Conservation (phyloP, 2,888 invertebrate species). For the Philaethria dido region DNA sequence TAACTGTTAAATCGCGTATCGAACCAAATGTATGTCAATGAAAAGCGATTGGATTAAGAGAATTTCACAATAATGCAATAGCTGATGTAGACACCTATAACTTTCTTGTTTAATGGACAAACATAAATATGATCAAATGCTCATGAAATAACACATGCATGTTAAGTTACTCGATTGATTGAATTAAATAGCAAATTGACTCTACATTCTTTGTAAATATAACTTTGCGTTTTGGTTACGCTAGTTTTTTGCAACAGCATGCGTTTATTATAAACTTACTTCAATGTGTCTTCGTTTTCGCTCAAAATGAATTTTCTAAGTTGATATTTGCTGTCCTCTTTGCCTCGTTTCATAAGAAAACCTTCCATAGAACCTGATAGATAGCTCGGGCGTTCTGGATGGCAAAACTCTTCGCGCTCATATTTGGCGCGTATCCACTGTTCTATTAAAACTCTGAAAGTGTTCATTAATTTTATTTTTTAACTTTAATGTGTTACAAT, state of each 20-base stretch:
- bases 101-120: conserved; percentile 31
- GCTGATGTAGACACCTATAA: conserved; percentile 28
- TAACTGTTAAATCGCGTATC: conserved; percentile 31
- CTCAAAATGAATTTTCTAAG: conserved; percentile 92
- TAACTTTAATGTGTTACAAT: not conserved
- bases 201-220: conserved; percentile 19
- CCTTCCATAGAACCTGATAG: conserved; percentile 92
- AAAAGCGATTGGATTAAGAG: conserved; percentile 38
- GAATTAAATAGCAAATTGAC: conserved; percentile 23
- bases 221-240: not conserved
- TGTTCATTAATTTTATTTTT: not conserved
- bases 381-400: conserved; percentile 91
- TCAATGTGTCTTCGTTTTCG: conserved; percentile 91
- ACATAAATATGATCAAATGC: conserved; percentile 32
- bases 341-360: conserved; percentile 94
- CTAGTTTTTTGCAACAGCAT: conserved; percentile 8
- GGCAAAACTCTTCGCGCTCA: conserved; percentile 93
- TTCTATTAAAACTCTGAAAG: conserved; percentile 90
- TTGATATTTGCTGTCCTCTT: conserved; percentile 93
- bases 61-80: conserved; percentile 34
- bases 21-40: conserved; percentile 36
- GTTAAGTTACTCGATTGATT: conserved; percentile 27
- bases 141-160: conserved; percentile 35
- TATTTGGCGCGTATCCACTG: conserved; percentile 97
- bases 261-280: conserved; percentile 66